Base-by-base conservation (phyloP, 2,113 vertebrate genomes). In the Agapornis roseicollis region DNA sequence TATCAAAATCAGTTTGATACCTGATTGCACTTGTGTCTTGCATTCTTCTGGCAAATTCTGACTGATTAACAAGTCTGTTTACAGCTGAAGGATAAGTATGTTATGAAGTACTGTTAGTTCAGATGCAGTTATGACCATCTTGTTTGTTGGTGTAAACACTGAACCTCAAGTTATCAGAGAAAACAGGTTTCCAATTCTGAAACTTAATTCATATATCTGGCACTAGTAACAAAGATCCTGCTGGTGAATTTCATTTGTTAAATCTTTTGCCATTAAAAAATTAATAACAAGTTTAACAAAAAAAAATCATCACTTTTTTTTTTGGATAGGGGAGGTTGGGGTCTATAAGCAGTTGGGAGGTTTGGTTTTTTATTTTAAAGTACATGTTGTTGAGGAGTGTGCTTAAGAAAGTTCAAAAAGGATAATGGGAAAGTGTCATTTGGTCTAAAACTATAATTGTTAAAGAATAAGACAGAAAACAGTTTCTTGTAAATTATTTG, bases 401-500 rank as follows among this genome's bases (percentile, higher is more conserved):
- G 93, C 80, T 80, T 94, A 88, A 91, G 95, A 42, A 97, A 89
- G 96, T 96, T 93, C 53, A 90, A 41, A 96, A 95, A 65, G 90
- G 95, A 94, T 91, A 81, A 90, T 2, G 96, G 73, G 96, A n/a
- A 97, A 91, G 97, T 97, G 96, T 90, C 35, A 78, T 89, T 94
- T 95, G 72, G 50, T 93, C 90, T 95, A 82, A 95, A 92, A 90
- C 61, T 77, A 79, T 88, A 93, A 95, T 83, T 80, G 52, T n/a
- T 88, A 91, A 96, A 92, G 80, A 87, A 77, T 91, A 79, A 71
- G 74, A 82, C 55, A 89, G 72, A 73, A 60, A 89, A 90, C 52
- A 6, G 82, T 64, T 94, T 94, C 68, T 70, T 91, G 86, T 41
- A 80, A 83, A 86, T 84, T 85, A 37, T 27, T 91, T 86, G 29